Evolutionary conservation across 2,888 invertebrate species (phyloP).

Genomic region (Phortica okadai): DNA sequence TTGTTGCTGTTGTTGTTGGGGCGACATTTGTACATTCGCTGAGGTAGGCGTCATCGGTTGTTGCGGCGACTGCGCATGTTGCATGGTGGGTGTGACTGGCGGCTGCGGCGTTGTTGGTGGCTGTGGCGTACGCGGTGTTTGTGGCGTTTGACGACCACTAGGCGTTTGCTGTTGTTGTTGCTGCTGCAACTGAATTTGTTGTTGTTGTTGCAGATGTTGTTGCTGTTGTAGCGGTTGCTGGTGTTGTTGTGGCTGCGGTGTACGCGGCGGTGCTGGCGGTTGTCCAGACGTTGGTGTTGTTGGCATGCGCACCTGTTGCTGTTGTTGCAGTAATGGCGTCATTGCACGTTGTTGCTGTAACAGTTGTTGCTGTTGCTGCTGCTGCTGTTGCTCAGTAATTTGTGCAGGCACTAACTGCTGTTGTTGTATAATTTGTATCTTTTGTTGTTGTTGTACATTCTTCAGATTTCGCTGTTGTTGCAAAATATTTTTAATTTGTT

Average conservation of each 20-base stretch:
- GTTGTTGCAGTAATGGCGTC: constrained; percentile 55
- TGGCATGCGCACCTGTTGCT: constrained; percentile 55
- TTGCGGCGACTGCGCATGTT: constrained; percentile 65
- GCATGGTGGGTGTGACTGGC: constrained; percentile 34
- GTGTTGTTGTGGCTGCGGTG: constrained; percentile 56
- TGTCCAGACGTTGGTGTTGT: constrained; percentile 57
- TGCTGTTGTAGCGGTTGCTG: constrained; percentile 63
- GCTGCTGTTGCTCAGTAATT: constrained; percentile 43
- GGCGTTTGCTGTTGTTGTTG: constrained; percentile 35
- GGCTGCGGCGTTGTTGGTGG: constrained; percentile 71
- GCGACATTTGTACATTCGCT: constrained; percentile 50
- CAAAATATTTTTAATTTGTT: constrained; percentile 63
- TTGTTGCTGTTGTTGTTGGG: constrained; percentile 61
- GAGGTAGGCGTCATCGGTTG: constrained; percentile 56
- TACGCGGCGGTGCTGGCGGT: constrained; percentile 66
- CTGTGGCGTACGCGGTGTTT: constrained; percentile 68
- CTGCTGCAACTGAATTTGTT: constrained; percentile 38
- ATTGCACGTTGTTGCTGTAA: constrained; percentile 46
- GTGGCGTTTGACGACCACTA: constrained; percentile 64
- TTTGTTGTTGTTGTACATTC: constrained; percentile 47
- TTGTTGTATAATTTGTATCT: constrained; percentile 31
- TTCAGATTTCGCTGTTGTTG: constrained; percentile 61
- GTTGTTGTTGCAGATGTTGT: constrained; percentile 67
- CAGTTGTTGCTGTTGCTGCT: constrained; percentile 47
- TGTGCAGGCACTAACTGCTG: constrained; percentile 41